Base-by-base conservation (phyloP, 2,113 vertebrate genomes). In the Platycercus adscitus region DNA sequence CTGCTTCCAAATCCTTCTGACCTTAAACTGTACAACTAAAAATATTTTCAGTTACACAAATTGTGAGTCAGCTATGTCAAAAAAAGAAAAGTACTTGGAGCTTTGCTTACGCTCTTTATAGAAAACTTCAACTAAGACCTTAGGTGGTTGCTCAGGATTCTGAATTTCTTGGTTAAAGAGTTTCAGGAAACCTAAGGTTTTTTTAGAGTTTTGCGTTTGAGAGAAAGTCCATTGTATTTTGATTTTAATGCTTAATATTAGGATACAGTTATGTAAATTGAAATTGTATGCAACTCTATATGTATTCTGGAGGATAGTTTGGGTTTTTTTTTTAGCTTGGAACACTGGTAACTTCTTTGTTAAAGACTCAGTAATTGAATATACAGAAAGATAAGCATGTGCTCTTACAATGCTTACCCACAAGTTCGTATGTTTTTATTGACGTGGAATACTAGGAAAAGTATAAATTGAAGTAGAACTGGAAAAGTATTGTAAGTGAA, bases 391-490 rank as follows among this genome's bases (percentile, higher is more conserved):
- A 91, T 79, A 68, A 21, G 53, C 39, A 19, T 87, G 81, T 91
- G 37, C 25, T 93, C 35, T 83, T 86, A 13, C 5, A 84, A 19
- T 69, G 65, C 77, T 87, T 86, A 84, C 88, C 77, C 92, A 50
- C 56, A 77, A 73, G 47, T 81, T 81, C 86, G 13, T 44, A 26
- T 88, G 25, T 50, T 91, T 95, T 89, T 93, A 66, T 55, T 80
- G 93, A 93, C 79, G 7, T 81, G 63, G 63, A 87, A 90, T 68
- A 83, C 86, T 93, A 93, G 89, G 76, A 96, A 93, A 95, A 96
- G 96, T 96, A 93, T 97, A 96, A 97, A 97, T 96, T 97, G 97
- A 95, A 86, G 72, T 86, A 81, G 95, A 97, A 96, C 96, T 95
- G 96, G 96, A 95, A 93, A 95, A 97, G 96, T 89, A 84, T 97